Evolutionary conservation across 2,888 invertebrate species (phyloP).

Genomic region (Odontothrips loti): DNA sequence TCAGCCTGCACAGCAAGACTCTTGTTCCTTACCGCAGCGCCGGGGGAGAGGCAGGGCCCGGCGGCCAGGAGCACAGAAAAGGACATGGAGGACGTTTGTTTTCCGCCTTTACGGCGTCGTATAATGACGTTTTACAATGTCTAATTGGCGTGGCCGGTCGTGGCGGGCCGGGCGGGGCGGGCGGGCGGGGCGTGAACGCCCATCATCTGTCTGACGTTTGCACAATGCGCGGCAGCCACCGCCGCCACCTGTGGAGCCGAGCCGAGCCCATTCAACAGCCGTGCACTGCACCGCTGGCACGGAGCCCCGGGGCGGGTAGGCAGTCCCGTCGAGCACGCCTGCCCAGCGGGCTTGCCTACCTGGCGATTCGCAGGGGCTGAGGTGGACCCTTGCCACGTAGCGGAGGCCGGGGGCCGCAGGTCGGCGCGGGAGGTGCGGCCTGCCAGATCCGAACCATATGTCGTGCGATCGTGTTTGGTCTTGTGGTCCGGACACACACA

Average conservation of each 20-base stretch:
- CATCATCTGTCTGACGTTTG: not conserved
- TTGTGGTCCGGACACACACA: not conserved
- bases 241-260: slow-evolving; percentile 13
- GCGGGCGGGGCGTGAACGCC: not conserved
- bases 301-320: too few species aligned
- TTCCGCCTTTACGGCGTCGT: too few species aligned
- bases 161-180: too few species aligned
- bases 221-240: not conserved
- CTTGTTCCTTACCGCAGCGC: too few species aligned
- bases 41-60: too few species aligned
- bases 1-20: too few species aligned
- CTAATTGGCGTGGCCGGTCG: not conserved
- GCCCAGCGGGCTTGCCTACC: not conserved
- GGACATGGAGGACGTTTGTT: too few species aligned
- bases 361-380: not conserved
- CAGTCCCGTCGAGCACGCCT: not conserved
- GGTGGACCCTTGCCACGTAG: too few species aligned
- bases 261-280: not conserved
- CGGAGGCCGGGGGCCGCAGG: too few species aligned
- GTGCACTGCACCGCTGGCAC: not conserved
- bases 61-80: too few species aligned
- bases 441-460: not conserved
- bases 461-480: not conserved
- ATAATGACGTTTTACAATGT: not conserved
- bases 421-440: too few species aligned